Evolutionary conservation across 2,888 invertebrate species (phyloP).

Genomic region (Parnassius glacialis): DNA sequence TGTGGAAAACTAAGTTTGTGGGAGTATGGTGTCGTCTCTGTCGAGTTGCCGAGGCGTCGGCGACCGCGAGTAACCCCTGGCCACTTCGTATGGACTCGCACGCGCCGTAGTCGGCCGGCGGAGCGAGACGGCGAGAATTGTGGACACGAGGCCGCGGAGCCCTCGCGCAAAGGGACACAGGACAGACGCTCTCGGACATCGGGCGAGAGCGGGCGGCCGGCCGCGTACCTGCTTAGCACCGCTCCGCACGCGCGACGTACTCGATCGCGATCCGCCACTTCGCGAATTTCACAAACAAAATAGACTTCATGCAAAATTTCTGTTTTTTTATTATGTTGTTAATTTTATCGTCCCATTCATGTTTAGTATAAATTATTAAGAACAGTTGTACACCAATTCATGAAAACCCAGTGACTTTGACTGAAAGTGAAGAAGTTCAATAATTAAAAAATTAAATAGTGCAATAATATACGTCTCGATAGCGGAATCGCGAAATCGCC

Average conservation of each 20-base stretch:
- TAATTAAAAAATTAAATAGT: conserved; percentile 48
- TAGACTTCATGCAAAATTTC: conserved; percentile 43
- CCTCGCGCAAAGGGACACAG: conserved; percentile 80
- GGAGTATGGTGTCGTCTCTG: conserved; percentile 59
- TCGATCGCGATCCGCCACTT: conserved; percentile 60
- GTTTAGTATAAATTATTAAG: conserved; percentile 32
- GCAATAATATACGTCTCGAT: conserved; percentile 50
- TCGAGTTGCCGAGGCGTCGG: conserved; percentile 70
- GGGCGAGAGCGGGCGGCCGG: conserved; percentile 80
- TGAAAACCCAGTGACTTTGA: conserved; percentile 51
- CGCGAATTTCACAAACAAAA: conserved; percentile 62
- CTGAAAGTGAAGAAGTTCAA: conserved; percentile 62
- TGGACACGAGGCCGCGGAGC: conserved; percentile 76
- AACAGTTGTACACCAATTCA: conserved; percentile 31
- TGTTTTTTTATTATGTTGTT: conserved; percentile 35
- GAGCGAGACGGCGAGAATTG: conserved; percentile 73
- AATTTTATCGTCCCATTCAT: conserved; percentile 30
- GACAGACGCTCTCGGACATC: conserved; percentile 82
- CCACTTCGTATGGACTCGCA: conserved; percentile 78
- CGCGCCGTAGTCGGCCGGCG: conserved; percentile 76
- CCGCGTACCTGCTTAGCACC: conserved; percentile 73
- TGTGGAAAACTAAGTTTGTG: conserved; percentile 42
- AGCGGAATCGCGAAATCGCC: conserved; percentile 65
- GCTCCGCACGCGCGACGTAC: conserved; percentile 67
- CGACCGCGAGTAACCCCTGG: conserved; percentile 82